phyloP scores from a whole-genome alignment of 1,140 invertebrate species.

The Drosophila nigrodunni region DNA sequence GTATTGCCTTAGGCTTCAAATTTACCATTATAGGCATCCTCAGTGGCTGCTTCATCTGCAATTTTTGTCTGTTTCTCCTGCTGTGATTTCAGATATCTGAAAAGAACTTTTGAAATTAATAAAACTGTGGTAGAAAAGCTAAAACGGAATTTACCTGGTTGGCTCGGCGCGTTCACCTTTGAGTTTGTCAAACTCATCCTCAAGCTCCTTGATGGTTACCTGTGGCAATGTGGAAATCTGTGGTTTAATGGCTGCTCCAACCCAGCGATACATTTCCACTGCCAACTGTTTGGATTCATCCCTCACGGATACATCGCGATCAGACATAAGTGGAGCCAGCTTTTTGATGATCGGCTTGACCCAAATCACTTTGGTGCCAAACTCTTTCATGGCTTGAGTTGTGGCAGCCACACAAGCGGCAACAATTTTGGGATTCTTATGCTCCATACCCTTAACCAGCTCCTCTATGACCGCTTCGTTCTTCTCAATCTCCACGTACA shows the following conservation, averaged over 20 bases:
- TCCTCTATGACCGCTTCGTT: constrained; percentile 96
- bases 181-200: constrained; percentile 93
- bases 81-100: constrained; percentile 94
- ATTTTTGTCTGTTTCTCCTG: constrained; percentile 90
- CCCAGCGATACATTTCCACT: constrained; percentile 96
- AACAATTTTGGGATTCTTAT: constrained; percentile 98
- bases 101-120: background rate
- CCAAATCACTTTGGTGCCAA: constrained; percentile 95
- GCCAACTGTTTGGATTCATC: constrained; percentile 96
- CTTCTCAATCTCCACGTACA: constrained; percentile 98
- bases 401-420: constrained; percentile 92
- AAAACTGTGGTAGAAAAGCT: background rate
- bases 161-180: constrained; percentile 90
- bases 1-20: background rate
- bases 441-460: constrained; percentile 95
- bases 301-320: constrained; percentile 95
- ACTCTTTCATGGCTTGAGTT: constrained; percentile 92
- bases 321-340: constrained; percentile 92
- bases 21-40: constrained; percentile 85
- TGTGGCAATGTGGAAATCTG: constrained; percentile 95
- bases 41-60: constrained; percentile 86
- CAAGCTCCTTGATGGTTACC: constrained; percentile 94
- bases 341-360: constrained; percentile 96
- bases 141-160: constrained; percentile 76
- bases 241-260: constrained; percentile 93